Conservation (phyloP, 2,797 vertebrate species). For the Spondyliosoma cantharus region DNA sequence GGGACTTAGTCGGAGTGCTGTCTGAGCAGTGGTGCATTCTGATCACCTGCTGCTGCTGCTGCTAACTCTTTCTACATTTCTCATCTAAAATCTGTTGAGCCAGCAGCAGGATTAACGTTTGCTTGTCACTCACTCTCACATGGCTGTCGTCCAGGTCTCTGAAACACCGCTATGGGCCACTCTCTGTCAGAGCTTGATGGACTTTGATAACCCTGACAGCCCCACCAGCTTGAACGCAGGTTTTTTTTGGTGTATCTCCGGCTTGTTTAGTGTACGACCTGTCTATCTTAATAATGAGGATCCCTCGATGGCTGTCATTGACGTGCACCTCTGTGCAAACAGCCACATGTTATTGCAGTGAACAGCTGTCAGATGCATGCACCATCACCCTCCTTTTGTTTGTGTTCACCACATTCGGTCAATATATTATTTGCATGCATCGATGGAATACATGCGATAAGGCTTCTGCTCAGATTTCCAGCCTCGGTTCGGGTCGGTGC, state of each 20-base stretch:
- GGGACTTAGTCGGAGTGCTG: slow-evolving; percentile 54
- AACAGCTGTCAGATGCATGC: slow-evolving; percentile 45
- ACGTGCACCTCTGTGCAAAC: slow-evolving; percentile 27
- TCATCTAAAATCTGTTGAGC: slow-evolving; percentile 59
- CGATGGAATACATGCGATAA: slow-evolving; percentile 15
- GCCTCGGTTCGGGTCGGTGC: slow-evolving; percentile 29
- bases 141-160: slow-evolving; percentile 21
- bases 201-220: slow-evolving; percentile 65
- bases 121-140: slow-evolving; percentile 56
- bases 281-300: slow-evolving; percentile 60
- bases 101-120: slow-evolving; percentile 56
- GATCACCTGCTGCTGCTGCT: slow-evolving; percentile 62
- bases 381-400: slow-evolving; percentile 11
- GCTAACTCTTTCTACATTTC: slow-evolving; percentile 49
- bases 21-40: slow-evolving; percentile 59
- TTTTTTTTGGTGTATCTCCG: slow-evolving; percentile 36
- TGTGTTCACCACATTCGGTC: slow-evolving; percentile 19
- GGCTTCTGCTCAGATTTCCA: slow-evolving; percentile 30
- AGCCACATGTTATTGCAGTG: slow-evolving; percentile 30
- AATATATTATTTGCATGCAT: slow-evolving; percentile 18
- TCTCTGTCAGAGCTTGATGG: slow-evolving; percentile 50
- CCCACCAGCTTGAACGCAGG: slow-evolving; percentile 28
- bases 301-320: slow-evolving; percentile 27
- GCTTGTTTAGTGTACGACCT: slow-evolving; percentile 34
- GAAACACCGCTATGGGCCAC: slow-evolving; percentile 52